Base-by-base conservation (phyloP, 2,888 invertebrate species). In the Endotricha flammealis region DNA sequence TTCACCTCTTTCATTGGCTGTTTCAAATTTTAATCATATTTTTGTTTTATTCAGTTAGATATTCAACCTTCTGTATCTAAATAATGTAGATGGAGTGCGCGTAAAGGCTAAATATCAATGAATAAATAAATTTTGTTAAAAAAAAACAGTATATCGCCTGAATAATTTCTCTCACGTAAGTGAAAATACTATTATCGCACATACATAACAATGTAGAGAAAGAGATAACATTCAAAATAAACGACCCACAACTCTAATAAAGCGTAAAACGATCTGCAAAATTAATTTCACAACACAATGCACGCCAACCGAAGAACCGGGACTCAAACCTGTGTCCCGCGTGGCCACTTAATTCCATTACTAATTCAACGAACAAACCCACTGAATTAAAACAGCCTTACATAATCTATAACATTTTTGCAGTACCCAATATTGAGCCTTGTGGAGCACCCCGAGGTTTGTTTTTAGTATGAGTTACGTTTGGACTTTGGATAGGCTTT, bases 291-390 rank as follows among this genome's bases (percentile, higher is more conserved):
- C 53, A 50, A 55, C 61, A 60, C 60, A 59, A 57, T 48, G 42
- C 43, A 30, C 38, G 37, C 31, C 50, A 12, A 49, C 50, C 55
- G 56, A 55, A 47, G 57, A 62, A 59, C 58, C n/a, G 45, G 64
- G 66, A 58, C 58, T 44, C 48, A 37, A 38, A 47, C 59, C 34
- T 16, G 12, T 29, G 30, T 40, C 82, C 79, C 83, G 36, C 27
- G 64, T 41, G 82, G 48, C 69, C 81, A 79, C 79, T 82, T 75
- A 44, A 73, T 62, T 62, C 62, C 64, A 74, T 82, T 77, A 78
- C 72, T 71, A 77, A 80, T 80, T 77, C 74, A 69, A 63, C 60
- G 62, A 60, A 64, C 72, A 64, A 64, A 53, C 66, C 68, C 60
- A 59, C 64, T 43, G 64, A 74, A 74, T 77, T 80, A 70, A 71